Evolutionary conservation across 2,797 vertebrate species (phyloP), one percentile per base, ranked within the genome.

Genomic region (Mus spretus): DNA sequence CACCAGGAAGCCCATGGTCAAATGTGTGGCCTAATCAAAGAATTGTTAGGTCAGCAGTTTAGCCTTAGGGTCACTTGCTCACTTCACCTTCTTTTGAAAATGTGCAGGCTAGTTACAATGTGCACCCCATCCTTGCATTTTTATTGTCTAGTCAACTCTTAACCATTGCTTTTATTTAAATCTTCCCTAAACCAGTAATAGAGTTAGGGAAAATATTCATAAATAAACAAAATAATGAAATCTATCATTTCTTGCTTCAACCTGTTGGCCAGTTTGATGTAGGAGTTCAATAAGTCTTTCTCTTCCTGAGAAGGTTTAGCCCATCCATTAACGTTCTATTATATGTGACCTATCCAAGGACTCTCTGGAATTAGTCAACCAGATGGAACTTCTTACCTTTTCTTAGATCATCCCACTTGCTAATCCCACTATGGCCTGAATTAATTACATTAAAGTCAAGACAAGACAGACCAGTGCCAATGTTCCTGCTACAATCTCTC

Each of bases 1-100:
- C n/a, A 80, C 92, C 74, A 89, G 95, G 92, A 96, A 80, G 44
- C 90, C 90, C 70, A 17, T 53, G 47, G 63, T 13, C 19, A 65
- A 72, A 3, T n/a, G 8, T 14, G 10, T 31, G 87, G 85, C 67
- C 50, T 67, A 86, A 53, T 70, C 84, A 94, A 87, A 89, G 80
- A 92, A 87, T 0, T 53, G 10, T 40, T 74, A 34, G 72, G 63
- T 87, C 63, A 72, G 22, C 65, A 44, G 9, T 65, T 93, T 79
- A 47, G 24, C 63, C 55, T 44, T 19, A 11, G 0, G 31, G 57
- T 53, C 22, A 44, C 17, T 50, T 24, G 28, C 0, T 80, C n/a
- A 40, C 85, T 82, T 44, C 26, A 53, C 57, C 85, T 92, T 37
- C 57, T 79, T 74, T 74, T 19, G 55, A 88, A 72, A 87, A 88